These are phyloP conservation scores for Linnaemya vulpina DNA, from an alignment of 2,888 invertebrate species.

Conservation along the genomic window DNA sequence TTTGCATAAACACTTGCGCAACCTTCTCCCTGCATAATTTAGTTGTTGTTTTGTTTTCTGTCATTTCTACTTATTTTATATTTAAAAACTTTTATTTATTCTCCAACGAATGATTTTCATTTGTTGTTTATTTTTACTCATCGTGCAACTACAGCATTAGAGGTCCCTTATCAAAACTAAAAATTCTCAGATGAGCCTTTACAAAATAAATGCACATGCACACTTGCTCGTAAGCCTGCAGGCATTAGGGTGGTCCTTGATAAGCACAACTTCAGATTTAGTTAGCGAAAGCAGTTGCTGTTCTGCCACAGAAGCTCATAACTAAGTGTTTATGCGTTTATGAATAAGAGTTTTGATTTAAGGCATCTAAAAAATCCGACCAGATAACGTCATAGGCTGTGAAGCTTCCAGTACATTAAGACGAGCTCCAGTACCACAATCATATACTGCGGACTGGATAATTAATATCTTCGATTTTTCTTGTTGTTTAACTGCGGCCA, in stretches of 20 bases:
- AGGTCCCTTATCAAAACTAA: conserved; percentile 60
- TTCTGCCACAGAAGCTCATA: too few species aligned
- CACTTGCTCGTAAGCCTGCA: not conserved
- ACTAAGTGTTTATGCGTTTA: too few species aligned
- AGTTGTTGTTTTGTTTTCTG: not conserved
- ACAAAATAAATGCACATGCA: not conserved
- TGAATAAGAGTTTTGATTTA: too few species aligned
- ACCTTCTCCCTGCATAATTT: conserved; percentile 45
- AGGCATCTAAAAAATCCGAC: too few species aligned
- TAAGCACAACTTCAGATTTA: too few species aligned
- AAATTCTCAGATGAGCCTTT: conserved; percentile 56
- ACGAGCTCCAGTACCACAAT: too few species aligned
- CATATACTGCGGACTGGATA: too few species aligned
- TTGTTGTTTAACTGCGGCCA: too few species aligned
- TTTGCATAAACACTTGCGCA: conserved; percentile 53
- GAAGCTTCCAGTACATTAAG: too few species aligned
- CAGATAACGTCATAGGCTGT: too few species aligned
- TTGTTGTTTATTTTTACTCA: conserved; percentile 11
- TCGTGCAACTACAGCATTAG: conserved; percentile 47
- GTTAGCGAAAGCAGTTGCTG: too few species aligned
- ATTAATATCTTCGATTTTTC: too few species aligned
- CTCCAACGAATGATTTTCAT: conserved; percentile 63
- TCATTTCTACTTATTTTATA: conserved; percentile 47
- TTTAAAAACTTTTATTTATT: conserved; percentile 68
- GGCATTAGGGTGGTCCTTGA: not conserved